Evolutionary conservation across 1,140 invertebrate genomes (phyloP).

Genomic region (Cydia amplana): DNA sequence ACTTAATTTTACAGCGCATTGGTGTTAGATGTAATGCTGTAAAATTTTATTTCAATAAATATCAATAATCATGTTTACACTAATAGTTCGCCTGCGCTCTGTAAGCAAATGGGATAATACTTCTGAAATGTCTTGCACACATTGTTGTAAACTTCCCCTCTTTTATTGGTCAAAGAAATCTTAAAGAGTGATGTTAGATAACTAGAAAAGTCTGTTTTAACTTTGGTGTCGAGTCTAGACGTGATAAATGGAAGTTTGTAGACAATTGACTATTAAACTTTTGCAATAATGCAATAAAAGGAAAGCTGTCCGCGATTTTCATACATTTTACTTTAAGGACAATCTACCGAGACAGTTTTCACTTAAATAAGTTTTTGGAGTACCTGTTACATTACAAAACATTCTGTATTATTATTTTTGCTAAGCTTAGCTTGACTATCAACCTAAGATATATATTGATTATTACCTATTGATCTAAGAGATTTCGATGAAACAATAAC

Average conservation of each 20-base stretch:
- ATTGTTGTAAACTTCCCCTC: constrained; percentile 1
- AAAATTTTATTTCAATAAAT: too few species aligned
- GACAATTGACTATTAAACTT: not conserved
- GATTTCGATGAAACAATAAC: not conserved
- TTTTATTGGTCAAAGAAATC: constrained; percentile 12
- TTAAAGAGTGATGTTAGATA: not conserved
- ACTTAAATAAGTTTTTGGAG: not conserved
- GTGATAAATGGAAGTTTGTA: not conserved
- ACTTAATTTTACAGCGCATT: too few species aligned
- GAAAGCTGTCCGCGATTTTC: too few species aligned
- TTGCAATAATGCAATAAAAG: not conserved
- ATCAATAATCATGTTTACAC: too few species aligned
- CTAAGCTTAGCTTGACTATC: not conserved
- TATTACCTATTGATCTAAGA: not conserved
- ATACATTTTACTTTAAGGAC: too few species aligned
- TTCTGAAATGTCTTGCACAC: not conserved
- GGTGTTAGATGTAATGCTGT: too few species aligned
- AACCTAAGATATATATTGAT: not conserved
- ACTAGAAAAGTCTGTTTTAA: not conserved
- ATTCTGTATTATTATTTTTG: not conserved
- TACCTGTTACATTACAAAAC: too few species aligned
- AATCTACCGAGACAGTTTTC: not conserved
- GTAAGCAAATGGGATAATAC: not conserved
- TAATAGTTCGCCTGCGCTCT: not conserved
- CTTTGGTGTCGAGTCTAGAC: not conserved